These are phyloP conservation scores for Picus viridis DNA, from an alignment of 2,797 vertebrate species.

Conservation along the genomic window DNA sequence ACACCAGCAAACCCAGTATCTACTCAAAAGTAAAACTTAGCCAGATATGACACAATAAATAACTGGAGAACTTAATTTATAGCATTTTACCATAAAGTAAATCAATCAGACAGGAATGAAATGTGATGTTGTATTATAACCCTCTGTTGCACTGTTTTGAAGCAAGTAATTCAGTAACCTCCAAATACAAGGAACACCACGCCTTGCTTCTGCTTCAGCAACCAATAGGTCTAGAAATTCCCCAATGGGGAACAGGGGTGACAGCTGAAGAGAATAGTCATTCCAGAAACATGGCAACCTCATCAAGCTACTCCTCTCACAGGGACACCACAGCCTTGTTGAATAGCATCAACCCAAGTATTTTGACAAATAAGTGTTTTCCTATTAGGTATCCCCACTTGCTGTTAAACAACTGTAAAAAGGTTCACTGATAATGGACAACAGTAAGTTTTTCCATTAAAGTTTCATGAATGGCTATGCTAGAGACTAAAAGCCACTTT, in stretches of 20 bases:
- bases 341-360: background rate
- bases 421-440: background rate
- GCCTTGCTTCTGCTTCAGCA: background rate
- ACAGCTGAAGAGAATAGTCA: background rate
- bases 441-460: background rate
- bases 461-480: background rate
- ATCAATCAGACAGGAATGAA: background rate
- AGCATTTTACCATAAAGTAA: background rate
- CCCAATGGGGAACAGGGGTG: background rate
- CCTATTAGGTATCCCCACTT: background rate
- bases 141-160: background rate
- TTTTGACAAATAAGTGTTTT: background rate
- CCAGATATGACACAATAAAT: background rate
- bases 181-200: background rate
- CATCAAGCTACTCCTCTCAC: background rate
- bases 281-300: background rate
- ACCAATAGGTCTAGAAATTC: background rate
- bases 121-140: background rate
- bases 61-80: background rate
- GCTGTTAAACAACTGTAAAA: background rate
- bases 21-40: background rate
- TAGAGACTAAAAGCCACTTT: background rate
- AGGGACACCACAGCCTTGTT: background rate
- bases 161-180: background rate
- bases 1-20: conserved; percentile 4